Base-by-base conservation (phyloP, 2,113 vertebrate genomes). In the Myotis yumanensis region DNA sequence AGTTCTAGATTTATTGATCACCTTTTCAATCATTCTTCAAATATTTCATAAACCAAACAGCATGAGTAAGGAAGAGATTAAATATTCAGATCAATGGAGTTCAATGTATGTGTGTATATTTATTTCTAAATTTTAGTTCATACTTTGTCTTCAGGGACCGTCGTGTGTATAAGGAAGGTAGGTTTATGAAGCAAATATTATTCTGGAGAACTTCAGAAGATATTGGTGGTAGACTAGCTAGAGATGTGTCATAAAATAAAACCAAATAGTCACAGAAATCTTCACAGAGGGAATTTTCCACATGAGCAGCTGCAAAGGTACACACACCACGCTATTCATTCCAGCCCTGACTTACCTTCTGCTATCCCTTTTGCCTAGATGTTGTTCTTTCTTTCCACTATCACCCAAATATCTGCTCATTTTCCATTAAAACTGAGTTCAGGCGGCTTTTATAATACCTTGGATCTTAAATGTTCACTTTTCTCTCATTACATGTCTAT, bases 81-180 rank as follows among this genome's bases (percentile, higher is more conserved):
- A 52, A 20, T 86, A 43, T 71, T 28, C 12, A 68, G 7, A 28
- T 3, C 3, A 57, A 4, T 46, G 4, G 23, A 89, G 51, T 93
- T 80, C 9, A 89, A 40, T 52, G 11, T 51, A 12, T 59, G 0
- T 71, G 11, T 25, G 7, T 28, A 15, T 72, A 54, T 77, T 62
- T 4, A 80, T 87, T 85, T 82, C 16, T 84, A 79, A 94, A 25
- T 35, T 96, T 48, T 79, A 59, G 14, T 22, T 18, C 17, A 25
- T n/a, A 73, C 2, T 86, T 86, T 25, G 51, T 37, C 7, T 71
- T 71, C 4, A 52, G 25, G 3, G 15, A 64, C 16, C 7, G 81
- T 81, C 76, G 64, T 57, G 15, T 71, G 1, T 81, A 22, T 35
- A 64, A 3, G 8, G 4, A 82, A 77, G 69, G 2, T n/a, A 83